Percentiles rank a stretch among this genome's conserved stretches.
phyloP scores from a whole-genome alignment of 1,140 invertebrate genomes.

The Drosophila leontia region DNA sequence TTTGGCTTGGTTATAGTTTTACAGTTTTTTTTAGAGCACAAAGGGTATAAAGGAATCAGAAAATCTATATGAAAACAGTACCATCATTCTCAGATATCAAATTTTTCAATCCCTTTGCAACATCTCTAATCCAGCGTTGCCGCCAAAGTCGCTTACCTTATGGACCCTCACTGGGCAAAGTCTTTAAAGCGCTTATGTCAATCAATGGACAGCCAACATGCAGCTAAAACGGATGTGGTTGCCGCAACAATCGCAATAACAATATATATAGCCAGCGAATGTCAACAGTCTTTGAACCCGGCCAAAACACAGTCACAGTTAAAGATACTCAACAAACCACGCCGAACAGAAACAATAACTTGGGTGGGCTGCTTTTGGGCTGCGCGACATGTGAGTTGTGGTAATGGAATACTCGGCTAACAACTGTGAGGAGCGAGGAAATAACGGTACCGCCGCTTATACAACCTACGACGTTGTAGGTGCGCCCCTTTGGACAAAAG shows the following conservation, averaged over 20 bases:
- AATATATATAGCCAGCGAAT: constrained; percentile 49
- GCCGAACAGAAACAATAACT: constrained; percentile 45
- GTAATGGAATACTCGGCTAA: constrained; percentile 46
- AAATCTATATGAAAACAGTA: not conserved
- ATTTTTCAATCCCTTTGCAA: not conserved
- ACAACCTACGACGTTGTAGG: constrained; percentile 46
- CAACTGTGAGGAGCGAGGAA: constrained; percentile 42
- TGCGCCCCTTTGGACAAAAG: constrained; percentile 36
- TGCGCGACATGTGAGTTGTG: constrained; percentile 47
- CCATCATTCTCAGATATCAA: not conserved
- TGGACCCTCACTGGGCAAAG: constrained; percentile 29
- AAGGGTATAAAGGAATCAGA: constrained; percentile 1
- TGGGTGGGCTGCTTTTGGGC: constrained; percentile 43
- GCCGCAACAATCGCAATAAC: constrained; percentile 41
- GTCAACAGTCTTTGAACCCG: constrained; percentile 57
- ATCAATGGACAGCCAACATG: constrained; percentile 56
- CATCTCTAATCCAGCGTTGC: constrained; percentile 8
- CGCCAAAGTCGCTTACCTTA: constrained; percentile 9
- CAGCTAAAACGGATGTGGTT: constrained; percentile 63
- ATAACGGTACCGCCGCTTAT: constrained; percentile 39
- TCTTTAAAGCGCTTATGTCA: constrained; percentile 77
- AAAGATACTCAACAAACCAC: not conserved
- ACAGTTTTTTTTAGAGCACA: constrained; percentile 20
- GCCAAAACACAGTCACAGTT: constrained; percentile 8
- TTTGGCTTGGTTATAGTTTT: constrained; percentile 46